Evolutionary conservation across 2,113 vertebrate genomes (phyloP).

Genomic region (Aramus guarauna): DNA sequence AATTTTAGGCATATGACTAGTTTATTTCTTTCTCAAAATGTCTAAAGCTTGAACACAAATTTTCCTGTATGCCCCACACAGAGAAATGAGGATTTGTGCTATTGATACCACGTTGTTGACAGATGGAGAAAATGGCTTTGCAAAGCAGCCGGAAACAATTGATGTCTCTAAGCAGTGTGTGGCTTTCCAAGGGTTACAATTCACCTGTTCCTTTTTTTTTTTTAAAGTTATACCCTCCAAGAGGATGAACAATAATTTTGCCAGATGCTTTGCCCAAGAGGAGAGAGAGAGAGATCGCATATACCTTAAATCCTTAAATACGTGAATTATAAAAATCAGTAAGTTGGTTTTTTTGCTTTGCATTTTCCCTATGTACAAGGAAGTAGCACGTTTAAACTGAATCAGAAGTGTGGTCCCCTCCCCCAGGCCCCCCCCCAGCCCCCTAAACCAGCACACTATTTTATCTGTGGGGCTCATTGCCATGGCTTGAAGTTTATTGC

Average conservation of each 20-base stretch:
- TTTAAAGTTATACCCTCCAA: neutral
- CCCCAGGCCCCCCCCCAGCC: accelerated
- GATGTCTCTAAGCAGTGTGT: neutral
- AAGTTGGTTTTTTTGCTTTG: accelerated
- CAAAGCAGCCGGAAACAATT: neutral
- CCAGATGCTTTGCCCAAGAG: neutral
- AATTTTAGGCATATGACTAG: neutral
- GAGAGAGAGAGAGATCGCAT: neutral
- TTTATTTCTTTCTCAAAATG: neutral
- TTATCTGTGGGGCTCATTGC: neutral
- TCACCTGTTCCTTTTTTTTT: neutral
- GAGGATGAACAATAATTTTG: neutral
- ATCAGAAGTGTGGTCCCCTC: neutral
- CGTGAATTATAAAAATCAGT: neutral
- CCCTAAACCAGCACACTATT: neutral
- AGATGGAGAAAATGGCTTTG: neutral
- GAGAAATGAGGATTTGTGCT: neutral
- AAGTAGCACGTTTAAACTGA: neutral
- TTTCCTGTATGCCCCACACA: neutral
- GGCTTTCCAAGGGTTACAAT: neutral
- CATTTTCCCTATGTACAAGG: neutral
- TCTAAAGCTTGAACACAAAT: neutral
- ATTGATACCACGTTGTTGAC: neutral
- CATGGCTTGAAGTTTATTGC: neutral
- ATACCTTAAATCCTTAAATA: neutral